phyloP scores from a whole-genome alignment of 2,797 vertebrate species.

The Mormyrops boulengeri region DNA sequence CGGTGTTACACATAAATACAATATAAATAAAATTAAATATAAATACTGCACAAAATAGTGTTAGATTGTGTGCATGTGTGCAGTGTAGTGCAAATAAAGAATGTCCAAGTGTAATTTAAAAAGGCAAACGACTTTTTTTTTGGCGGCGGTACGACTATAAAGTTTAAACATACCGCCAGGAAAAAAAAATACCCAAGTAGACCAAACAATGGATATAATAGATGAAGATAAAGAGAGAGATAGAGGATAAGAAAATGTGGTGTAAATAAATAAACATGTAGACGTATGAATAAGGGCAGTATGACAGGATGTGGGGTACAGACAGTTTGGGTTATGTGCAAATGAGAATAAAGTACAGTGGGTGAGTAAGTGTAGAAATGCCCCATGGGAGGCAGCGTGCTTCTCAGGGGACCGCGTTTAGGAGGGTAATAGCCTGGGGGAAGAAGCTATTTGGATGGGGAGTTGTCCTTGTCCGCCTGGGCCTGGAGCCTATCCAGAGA shows the following conservation, averaged over 20 bases:
- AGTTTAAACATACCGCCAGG: not conserved
- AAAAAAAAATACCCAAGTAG: not conserved
- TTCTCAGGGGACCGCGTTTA: not conserved
- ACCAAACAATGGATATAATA: not conserved
- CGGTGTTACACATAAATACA: not conserved
- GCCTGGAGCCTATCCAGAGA: not conserved
- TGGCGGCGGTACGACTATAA: not conserved
- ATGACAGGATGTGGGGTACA: not conserved
- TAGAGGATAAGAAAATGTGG: not conserved
- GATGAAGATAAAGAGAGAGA: not conserved
- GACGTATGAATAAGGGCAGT: not conserved
- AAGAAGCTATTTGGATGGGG: not conserved
- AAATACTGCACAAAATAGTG: not conserved
- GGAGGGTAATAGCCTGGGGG: not conserved
- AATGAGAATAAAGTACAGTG: not conserved
- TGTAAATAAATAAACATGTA: not conserved
- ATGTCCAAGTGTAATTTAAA: not conserved
- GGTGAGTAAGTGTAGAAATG: not conserved
- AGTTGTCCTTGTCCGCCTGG: not conserved
- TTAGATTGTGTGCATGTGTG: not conserved
- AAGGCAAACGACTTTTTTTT: not conserved
- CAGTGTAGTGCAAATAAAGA: not conserved
- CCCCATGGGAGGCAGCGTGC: not conserved
- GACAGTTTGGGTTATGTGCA: not conserved
- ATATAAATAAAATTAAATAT: not conserved